Evolutionary conservation across 2,888 invertebrate species (phyloP).

Genomic region (Tillus elongatus): DNA sequence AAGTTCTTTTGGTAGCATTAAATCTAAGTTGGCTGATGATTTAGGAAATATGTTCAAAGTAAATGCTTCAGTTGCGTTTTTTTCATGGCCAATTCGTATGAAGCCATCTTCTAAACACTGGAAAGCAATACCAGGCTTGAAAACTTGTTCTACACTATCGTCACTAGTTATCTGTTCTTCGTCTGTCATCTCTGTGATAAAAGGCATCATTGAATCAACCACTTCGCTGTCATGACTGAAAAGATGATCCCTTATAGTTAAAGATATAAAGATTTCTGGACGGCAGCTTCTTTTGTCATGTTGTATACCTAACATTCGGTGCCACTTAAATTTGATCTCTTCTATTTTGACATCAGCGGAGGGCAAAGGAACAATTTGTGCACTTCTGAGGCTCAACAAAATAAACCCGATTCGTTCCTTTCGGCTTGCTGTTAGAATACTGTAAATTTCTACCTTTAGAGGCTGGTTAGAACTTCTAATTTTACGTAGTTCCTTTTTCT

Average conservation of each 20-base stretch:
- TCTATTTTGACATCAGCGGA: slow-evolving; percentile 42
- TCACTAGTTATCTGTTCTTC: slow-evolving; percentile 9
- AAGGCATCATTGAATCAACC: background rate
- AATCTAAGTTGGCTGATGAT: slow-evolving; percentile 48
- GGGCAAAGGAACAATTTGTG: slow-evolving; percentile 54
- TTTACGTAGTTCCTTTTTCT: slow-evolving; percentile 61
- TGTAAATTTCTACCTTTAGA: slow-evolving; percentile 60
- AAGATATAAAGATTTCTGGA: slow-evolving; percentile 53
- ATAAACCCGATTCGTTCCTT: slow-evolving; percentile 61
- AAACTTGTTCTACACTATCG: slow-evolving; percentile 12
- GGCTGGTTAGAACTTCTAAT: slow-evolving; percentile 65
- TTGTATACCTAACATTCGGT: slow-evolving; percentile 49
- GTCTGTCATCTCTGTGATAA: slow-evolving; percentile 11
- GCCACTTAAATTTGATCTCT: slow-evolving; percentile 51
- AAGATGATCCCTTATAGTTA: slow-evolving; percentile 50
- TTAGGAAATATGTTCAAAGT: slow-evolving; percentile 49
- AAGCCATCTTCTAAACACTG: slow-evolving; percentile 46
- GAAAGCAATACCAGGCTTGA: slow-evolving; percentile 20
- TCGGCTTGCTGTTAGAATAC: slow-evolving; percentile 46
- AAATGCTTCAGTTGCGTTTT: slow-evolving; percentile 38
- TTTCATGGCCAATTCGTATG: slow-evolving; percentile 46
- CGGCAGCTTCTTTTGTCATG: slow-evolving; percentile 38
- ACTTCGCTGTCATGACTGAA: slow-evolving; percentile 31
- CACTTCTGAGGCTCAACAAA: slow-evolving; percentile 58
- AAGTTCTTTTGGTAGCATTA: slow-evolving; percentile 39